These are phyloP conservation scores for Elysia crispata DNA, from an alignment of 2,888 invertebrate species.

Conservation along the genomic window DNA sequence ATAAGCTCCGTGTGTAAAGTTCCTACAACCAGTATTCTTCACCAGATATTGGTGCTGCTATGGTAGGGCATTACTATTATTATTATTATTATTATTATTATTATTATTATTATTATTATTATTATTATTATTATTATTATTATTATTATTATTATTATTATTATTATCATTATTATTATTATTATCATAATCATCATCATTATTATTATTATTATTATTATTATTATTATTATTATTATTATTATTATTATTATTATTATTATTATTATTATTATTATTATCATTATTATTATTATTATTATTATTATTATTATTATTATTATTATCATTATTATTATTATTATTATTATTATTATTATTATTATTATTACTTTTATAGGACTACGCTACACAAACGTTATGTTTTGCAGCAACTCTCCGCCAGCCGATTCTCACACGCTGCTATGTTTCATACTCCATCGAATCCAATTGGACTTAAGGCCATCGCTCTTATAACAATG, in stretches of 20 bases:
- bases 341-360: neutral
- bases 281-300: neutral
- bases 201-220: constrained; percentile 20
- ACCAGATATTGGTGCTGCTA: no score
- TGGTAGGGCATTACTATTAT: no score
- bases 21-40: no score
- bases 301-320: neutral
- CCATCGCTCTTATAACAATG: no score
- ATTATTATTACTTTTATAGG: neutral
- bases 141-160: neutral
- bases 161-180: constrained; percentile 1
- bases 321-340: neutral
- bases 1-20: no score
- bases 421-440: no score
- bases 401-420: no score
- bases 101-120: constrained; percentile 9
- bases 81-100: constrained; percentile 9
- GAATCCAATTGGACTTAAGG: no score
- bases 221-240: constrained; percentile 23
- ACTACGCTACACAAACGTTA: no score
- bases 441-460: no score
- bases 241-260: constrained; percentile 13
- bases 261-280: neutral
- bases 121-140: constrained; percentile 6
- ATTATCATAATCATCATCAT: constrained; percentile 16